Base-by-base conservation (phyloP, 2,113 vertebrate genomes). In the Lanius ludovicianus region DNA sequence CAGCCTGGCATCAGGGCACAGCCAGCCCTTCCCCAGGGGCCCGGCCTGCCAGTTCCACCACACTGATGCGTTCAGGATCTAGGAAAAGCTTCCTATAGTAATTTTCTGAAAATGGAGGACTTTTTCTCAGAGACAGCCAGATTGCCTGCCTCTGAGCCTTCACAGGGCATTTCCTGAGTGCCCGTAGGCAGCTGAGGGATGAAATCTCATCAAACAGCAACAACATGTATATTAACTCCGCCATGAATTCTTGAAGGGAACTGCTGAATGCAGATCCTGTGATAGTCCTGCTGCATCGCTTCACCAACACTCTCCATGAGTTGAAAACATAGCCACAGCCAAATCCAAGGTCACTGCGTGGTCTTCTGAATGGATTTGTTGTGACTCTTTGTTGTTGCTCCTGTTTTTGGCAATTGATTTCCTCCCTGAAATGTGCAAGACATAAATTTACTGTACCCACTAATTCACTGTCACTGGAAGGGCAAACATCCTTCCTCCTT, bases 261-360 rank as follows among this genome's bases (percentile, higher is more conserved):
- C 33, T 59, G 21, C 27, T 65, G 17, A 23, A 9, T 41, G 24
- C 10, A 63, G 24, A 18, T 49, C 12, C 69, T 31, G 7, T 27
- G n/a, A 25, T 11, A 84, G 27, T 0, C 1, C 33, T 73, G 30
- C 56, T 87, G 25, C 21, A 39, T 70, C 0, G 0, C 46, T 84
- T 82, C 46, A 68, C 49, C 65, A 89, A 22, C 22, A 33, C 27
- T 11, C 15, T 60, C 27, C 14, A 30, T 13, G 50, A 52, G 11
- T 1, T 60, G 44, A 55, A 46, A 87, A 49, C 35, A 57, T 2
- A 63, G 39, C 41, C 2, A 4, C 23, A 94, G 46, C 6, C n/a
- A 42, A 69, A 52, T 53, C 22, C 9, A 30, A 82, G 27, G 46
- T 56, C 55, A 37, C 7, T 16, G 15, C 20, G 27, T 64, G 41